phyloP scores from a whole-genome alignment of 2,797 vertebrate genomes.

The Acanthis flammea region DNA sequence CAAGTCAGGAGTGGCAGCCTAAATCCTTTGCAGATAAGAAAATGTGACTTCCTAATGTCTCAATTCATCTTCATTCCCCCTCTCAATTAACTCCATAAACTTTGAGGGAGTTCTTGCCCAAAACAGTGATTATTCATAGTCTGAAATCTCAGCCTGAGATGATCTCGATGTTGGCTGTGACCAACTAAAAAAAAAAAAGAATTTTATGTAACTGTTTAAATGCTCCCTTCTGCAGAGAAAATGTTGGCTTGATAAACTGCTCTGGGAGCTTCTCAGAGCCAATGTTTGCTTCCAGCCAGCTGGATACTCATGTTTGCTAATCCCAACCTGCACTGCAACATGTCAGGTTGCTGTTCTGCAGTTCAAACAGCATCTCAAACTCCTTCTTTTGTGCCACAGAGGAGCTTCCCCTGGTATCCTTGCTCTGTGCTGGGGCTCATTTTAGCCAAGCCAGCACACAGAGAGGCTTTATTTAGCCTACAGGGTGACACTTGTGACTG shows the following conservation, averaged over 20 bases:
- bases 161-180: not conserved
- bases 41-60: constrained; percentile 12
- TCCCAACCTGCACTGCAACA: not conserved
- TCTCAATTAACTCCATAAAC: constrained; percentile 4
- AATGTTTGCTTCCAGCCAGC: constrained; percentile 21
- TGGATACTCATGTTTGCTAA: not conserved
- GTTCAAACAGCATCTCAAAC: not conserved
- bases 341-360: not conserved
- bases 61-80: not conserved
- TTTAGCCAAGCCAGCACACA: not conserved
- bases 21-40: constrained; percentile 53
- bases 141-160: not conserved
- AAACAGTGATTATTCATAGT: not conserved
- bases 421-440: not conserved
- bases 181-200: not conserved
- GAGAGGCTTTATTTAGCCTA: not conserved
- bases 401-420: not conserved
- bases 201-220: not conserved
- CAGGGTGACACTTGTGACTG: not conserved
- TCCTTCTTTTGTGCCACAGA: not conserved
- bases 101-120: not conserved
- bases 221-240: not conserved
- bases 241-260: not conserved
- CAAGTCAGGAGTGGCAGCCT: not conserved
- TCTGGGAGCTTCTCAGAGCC: constrained; percentile 5